These are phyloP conservation scores for Archaeoteleia sp. DNA, from an alignment of 2,888 invertebrate genomes.

Conservation along the genomic window DNA sequence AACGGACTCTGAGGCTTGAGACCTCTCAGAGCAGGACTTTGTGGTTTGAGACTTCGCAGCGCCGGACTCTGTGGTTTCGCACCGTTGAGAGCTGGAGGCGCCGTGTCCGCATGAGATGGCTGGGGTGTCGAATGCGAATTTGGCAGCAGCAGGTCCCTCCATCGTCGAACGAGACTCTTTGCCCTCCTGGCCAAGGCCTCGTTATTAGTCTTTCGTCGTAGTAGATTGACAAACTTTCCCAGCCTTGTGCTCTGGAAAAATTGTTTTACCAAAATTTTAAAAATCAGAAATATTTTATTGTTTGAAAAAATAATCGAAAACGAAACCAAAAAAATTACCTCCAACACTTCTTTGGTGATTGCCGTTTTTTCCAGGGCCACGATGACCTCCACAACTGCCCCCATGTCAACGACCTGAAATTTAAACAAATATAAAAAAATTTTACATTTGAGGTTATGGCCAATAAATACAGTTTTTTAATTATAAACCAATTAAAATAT, in stretches of 20 bases:
- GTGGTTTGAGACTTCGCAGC: constrained; percentile 68
- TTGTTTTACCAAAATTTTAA: constrained; percentile 15
- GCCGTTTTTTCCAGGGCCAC: constrained; percentile 92
- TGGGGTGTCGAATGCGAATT: constrained; percentile 66
- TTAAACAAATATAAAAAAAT: too few species aligned
- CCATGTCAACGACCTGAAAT: constrained; percentile 96
- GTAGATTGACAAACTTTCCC: constrained; percentile 94
- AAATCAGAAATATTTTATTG: neutral
- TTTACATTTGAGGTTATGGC: too few species aligned
- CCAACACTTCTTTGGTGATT: constrained; percentile 92
- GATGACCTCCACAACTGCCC: constrained; percentile 93
- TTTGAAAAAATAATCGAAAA: constrained; percentile 50
- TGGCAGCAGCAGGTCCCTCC: constrained; percentile 91
- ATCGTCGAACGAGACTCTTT: constrained; percentile 92
- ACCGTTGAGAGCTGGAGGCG: constrained; percentile 69
- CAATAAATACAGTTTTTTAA: too few species aligned
- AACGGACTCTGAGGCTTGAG: constrained; percentile 72
- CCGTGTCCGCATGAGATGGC: constrained; percentile 67
- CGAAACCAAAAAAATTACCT: constrained; percentile 77
- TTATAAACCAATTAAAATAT: too few species aligned
- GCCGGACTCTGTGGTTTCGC: constrained; percentile 69
- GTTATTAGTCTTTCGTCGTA: constrained; percentile 89
- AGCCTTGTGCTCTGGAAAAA: constrained; percentile 89
- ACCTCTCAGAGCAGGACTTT: constrained; percentile 68
- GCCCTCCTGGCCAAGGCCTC: constrained; percentile 91